Evolutionary conservation across 2,113 vertebrate genomes (phyloP), one percentile per base, ranked within the genome.

Genomic region (Pogonocichla stellata): DNA sequence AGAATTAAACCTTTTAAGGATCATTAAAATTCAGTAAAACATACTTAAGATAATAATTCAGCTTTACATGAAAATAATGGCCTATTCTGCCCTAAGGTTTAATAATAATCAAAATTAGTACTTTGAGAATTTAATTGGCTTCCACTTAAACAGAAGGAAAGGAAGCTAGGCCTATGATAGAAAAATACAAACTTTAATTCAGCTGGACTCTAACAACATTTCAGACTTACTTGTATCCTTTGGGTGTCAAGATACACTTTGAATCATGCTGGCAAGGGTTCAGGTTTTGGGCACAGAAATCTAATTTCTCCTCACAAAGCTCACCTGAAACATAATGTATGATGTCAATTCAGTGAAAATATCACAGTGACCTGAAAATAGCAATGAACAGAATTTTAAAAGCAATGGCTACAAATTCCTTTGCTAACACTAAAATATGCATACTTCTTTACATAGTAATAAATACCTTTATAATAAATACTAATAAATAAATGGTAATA

Each of bases 231-330:
- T 98, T 99, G 98, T 98, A 99, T 96, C 99, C 99, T 84, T 98
- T 98, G 29, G 98, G 97, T 18, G 98, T 99, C 96, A 99, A 96
- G 96, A 99, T 99, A 93, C 99, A 99, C 97, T 99, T 99, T 75
- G 99, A 99, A 90, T 99, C 99, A 9, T 99, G 99, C 87, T 99
- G 99, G 98, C 99, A 99, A 28, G 98, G 98, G 95, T 99, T 99
- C 92, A 99, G 95, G 71, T 99, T 99, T 54, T 98, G 98, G 92
- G 99, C 98, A 92, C 99, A 99, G 98, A 99, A 99, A 97, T 99
- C 99, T 96, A 99, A 96, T 96, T 99, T 99, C 97, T 99, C 99
- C 92, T 99, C 99, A 93, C 99, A 99, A 36, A 99, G 96, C 93
- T 99, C 99, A 43, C 99, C 99, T 99, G 98, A 53, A 98, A 98